These are phyloP conservation scores for Steinernema carpocapsae DNA, from an alignment of 2,888 invertebrate genomes.

Conservation along the genomic window DNA sequence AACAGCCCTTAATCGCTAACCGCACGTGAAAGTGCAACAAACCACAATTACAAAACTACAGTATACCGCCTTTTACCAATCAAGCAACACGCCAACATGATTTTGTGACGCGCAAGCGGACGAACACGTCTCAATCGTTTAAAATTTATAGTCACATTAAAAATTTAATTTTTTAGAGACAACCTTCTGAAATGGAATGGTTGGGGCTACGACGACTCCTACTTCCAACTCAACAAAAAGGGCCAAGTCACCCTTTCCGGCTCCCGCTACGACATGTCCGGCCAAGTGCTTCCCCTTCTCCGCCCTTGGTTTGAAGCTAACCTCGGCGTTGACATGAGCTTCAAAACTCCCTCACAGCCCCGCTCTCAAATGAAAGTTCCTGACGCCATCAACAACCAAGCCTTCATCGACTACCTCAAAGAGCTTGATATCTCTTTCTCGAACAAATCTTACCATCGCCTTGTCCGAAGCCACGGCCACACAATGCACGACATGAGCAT, in stretches of 20 bases:
- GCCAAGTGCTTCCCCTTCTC: slow-evolving; percentile 79
- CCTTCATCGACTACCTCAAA: slow-evolving; percentile 85
- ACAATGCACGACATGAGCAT: slow-evolving; percentile 82
- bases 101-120: not conserved
- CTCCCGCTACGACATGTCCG: slow-evolving; percentile 72
- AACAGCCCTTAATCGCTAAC: not conserved
- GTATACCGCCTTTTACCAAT: no score
- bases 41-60: no score
- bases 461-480: slow-evolving; percentile 65
- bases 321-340: slow-evolving; percentile 75
- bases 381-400: slow-evolving; percentile 80
- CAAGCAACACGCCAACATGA: not conserved
- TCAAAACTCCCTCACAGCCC: slow-evolving; percentile 56
- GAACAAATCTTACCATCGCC: slow-evolving; percentile 75
- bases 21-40: no score
- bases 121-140: no score
- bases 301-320: slow-evolving; percentile 80
- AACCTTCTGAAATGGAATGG: slow-evolving; percentile 89
- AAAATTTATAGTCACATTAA: not conserved
- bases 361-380: slow-evolving; percentile 37
- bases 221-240: slow-evolving; percentile 76
- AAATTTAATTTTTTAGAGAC: slow-evolving; percentile 56
- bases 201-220: slow-evolving; percentile 98
- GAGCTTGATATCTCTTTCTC: slow-evolving; percentile 82
- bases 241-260: slow-evolving; percentile 82